Evolutionary conservation across 2,797 vertebrate genomes (phyloP), one percentile per base, ranked within the genome.

Genomic region (Smutsia gigantea): DNA sequence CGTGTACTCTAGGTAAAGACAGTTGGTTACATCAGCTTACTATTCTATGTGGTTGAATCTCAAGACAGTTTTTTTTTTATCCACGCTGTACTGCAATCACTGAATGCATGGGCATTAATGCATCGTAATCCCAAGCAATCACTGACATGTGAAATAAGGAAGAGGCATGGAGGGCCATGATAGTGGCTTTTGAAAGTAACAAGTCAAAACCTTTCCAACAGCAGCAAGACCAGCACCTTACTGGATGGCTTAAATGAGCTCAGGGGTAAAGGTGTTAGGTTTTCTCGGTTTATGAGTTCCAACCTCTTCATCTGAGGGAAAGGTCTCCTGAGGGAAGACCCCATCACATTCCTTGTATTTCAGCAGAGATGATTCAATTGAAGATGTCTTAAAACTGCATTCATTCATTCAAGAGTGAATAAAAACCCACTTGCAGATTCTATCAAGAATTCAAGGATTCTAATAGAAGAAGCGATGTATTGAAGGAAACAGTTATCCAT

Each of bases 401-500:
- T 69, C 5, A 87, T 55, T 46, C 46, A 46, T 78, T 82, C 71
- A 64, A 64, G 61, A 78, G 8, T 9, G 72, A 90, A 87, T 75
- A 74, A 71, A 91, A 86, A 21, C 0, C 5, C 8, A 49, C 10
- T 59, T 46, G 1, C 10, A 85, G 64, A 77, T 25, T 59, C 17
- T 66, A 46, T 46, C 15, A 81, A 39, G 27, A 53, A 90, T 66
- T 94, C 17, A 61, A 72, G 13, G n/a, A 59, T 46, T 37, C 39
- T 64, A 69, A 77, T 12, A 49, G 18, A 92, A 42, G 39, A 78
- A 11, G 15, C 10, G 9, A 57, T 25, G 42, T 79, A 66, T 15
- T 37, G 34, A 61, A 74, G 29, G 85, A 68, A 51, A 7, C 19
- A 11, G 27, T n/a, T 51, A 29, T 53, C 27, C 8, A n/a, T 69